Evolutionary conservation across 2,888 invertebrate species (phyloP), one percentile per base, ranked within the genome.

Genomic region (Synergus itoensis): DNA sequence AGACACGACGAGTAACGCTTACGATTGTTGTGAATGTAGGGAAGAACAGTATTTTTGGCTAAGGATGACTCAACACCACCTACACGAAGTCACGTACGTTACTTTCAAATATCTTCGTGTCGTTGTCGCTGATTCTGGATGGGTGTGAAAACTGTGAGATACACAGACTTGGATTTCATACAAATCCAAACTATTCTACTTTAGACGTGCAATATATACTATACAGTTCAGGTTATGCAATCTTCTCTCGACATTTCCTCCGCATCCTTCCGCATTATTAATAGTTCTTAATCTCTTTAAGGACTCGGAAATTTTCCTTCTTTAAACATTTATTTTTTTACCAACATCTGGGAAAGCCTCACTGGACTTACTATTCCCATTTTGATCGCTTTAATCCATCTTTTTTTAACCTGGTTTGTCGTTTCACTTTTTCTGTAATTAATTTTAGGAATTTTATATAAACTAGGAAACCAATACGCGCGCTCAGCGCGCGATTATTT

Each of bases 51-150:
- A 90, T 90, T 90, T 90, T 88, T 89, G 90, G 88, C 80, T 79
- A 76, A 81, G 79, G 85, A 85, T 90, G 90, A 90, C 84, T 90
- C 90, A 90, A 83, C 80, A 65, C 85, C 89, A 86, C 90, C 90
- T 88, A 90, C 90, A 84, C 89, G 81, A 86, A 88, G 86, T 86
- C 83, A 82, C 87, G 81, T 78, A 73, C 45, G 28, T 28, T 73
- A 78, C 78, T 75, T 64, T 78, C 75, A 75, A 75, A 78, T 60
- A 48, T 11, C 45, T 53, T 63, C 36, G 75, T 78, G 64, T 63
- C 64, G 77, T 63, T 64, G 36, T 62, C 77, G 77, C 48, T 43
- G 53, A 62, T 63, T 69, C 77, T 73, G 53, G 48, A 73, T 77
- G 21, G 63, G 77, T 36, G 21, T 40, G 36, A 36, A 73, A 48